These are phyloP conservation scores for Drosophila putrida DNA, from an alignment of 2,888 invertebrate species.

Conservation along the genomic window DNA sequence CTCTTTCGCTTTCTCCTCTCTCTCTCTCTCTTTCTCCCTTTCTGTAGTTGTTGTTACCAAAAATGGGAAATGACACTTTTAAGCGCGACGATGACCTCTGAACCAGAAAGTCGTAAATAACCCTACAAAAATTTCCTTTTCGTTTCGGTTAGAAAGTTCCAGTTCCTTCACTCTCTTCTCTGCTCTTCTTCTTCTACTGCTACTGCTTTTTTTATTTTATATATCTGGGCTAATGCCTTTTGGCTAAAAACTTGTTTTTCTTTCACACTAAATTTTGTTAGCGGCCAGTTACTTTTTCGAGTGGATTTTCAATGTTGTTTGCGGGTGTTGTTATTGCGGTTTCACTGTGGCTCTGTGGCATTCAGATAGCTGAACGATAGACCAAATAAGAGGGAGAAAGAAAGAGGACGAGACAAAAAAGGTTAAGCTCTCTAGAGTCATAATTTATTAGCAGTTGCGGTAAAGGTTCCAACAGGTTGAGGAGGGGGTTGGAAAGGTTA, in stretches of 20 bases:
- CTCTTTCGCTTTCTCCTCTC: not conserved
- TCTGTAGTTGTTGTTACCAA: slow-evolving; percentile 21
- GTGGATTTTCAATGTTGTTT: slow-evolving; percentile 71
- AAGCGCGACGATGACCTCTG: slow-evolving; percentile 82
- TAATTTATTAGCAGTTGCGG: slow-evolving; percentile 78
- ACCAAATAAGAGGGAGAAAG: not conserved
- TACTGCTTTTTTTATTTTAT: slow-evolving; percentile 22
- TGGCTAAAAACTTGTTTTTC: slow-evolving; percentile 68
- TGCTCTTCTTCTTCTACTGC: not conserved
- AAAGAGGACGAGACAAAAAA: slow-evolving; percentile 22
- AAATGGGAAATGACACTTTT: slow-evolving; percentile 81
- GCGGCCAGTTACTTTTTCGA: slow-evolving; percentile 70
- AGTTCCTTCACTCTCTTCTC: slow-evolving; percentile 1
- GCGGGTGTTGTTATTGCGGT: slow-evolving; percentile 71
- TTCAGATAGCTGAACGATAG: slow-evolving; percentile 39
- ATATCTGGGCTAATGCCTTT: slow-evolving; percentile 76
- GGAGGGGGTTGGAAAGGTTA: not conserved
- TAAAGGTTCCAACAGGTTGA: slow-evolving; percentile 24
- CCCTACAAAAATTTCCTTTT: slow-evolving; percentile 65
- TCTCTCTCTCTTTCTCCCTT: not conserved
- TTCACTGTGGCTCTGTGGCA: slow-evolving; percentile 46
- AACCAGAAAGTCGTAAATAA: slow-evolving; percentile 85
- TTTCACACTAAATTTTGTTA: slow-evolving; percentile 79
- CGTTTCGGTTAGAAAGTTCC: slow-evolving; percentile 37
- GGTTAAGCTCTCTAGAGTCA: slow-evolving; percentile 71